These are phyloP conservation scores for Sphenopsis melanotis DNA, from an alignment of 2,797 vertebrate genomes.

Conservation along the genomic window DNA sequence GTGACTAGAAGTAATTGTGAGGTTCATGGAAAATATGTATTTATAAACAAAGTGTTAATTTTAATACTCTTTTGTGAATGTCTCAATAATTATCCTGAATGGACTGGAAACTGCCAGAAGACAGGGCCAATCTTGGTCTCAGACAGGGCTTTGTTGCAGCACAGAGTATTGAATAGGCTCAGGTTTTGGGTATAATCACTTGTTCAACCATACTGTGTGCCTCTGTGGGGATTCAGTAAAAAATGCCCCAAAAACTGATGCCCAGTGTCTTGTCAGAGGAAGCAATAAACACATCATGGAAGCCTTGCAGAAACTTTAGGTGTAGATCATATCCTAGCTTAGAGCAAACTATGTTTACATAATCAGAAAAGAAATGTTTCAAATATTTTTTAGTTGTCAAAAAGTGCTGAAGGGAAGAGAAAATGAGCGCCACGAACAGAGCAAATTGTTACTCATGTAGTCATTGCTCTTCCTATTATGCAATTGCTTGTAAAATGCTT, in stretches of 20 bases:
- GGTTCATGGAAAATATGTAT: background rate
- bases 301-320: background rate
- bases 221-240: background rate
- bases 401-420: background rate
- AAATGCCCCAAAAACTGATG: background rate
- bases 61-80: background rate
- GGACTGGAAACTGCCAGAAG: background rate
- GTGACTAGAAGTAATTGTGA: background rate
- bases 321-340: background rate
- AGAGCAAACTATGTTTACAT: background rate
- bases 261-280: background rate
- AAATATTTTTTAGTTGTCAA: background rate
- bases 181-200: background rate
- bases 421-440: background rate
- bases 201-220: background rate
- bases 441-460: background rate
- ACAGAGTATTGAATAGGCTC: background rate
- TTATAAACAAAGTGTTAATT: background rate
- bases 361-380: background rate
- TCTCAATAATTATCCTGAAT: background rate
- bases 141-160: background rate
- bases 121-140: background rate
- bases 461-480: background rate
- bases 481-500: background rate
- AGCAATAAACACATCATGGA: background rate